A percentile compares a stretch with the other conserved stretches of the same genome.
Evolutionary conservation across 2,888 invertebrate genomes (phyloP).

Genomic region (Mesopsocus fuscifrons): DNA sequence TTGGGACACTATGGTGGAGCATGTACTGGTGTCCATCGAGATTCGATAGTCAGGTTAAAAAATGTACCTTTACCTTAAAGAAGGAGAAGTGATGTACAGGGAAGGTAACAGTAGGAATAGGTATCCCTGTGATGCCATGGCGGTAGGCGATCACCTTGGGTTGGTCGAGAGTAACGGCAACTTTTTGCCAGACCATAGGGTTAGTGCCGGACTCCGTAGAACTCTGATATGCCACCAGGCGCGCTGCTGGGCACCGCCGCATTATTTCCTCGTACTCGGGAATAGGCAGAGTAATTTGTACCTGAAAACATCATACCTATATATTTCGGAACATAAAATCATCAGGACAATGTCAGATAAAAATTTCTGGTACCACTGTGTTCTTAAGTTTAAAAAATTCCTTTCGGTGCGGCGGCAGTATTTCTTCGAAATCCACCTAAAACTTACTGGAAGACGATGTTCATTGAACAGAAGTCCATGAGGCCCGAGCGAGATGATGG

Average conservation of each 20-base stretch:
- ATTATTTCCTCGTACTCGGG: slow-evolving; percentile 18
- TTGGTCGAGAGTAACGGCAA: background rate
- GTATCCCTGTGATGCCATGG: slow-evolving; percentile 9
- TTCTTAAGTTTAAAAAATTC: too few species aligned
- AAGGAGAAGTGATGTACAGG: slow-evolving; percentile 20
- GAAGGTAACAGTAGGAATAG: slow-evolving; percentile 16
- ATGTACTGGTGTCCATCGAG: too few species aligned
- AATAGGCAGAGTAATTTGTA: slow-evolving; percentile 18
- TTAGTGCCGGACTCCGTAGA: background rate
- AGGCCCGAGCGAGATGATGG: slow-evolving; percentile 20
- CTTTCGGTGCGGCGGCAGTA: too few species aligned
- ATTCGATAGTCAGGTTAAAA: too few species aligned
- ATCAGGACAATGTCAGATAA: too few species aligned
- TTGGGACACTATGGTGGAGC: too few species aligned
- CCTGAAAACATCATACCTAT: slow-evolving; percentile 8
- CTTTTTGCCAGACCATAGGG: background rate
- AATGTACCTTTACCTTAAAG: slow-evolving; percentile 19
- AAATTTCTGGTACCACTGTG: too few species aligned
- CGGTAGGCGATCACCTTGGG: slow-evolving; percentile 5
- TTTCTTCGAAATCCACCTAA: too few species aligned
- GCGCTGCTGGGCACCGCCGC: background rate
- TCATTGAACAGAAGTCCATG: slow-evolving; percentile 19
- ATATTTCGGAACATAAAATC: too few species aligned
- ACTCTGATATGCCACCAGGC: background rate
- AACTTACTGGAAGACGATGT: slow-evolving; percentile 15